These are phyloP conservation scores for Actinernus sp. DNA, from an alignment of 92 coral and sea anemone genomes.

Conservation along the genomic window DNA sequence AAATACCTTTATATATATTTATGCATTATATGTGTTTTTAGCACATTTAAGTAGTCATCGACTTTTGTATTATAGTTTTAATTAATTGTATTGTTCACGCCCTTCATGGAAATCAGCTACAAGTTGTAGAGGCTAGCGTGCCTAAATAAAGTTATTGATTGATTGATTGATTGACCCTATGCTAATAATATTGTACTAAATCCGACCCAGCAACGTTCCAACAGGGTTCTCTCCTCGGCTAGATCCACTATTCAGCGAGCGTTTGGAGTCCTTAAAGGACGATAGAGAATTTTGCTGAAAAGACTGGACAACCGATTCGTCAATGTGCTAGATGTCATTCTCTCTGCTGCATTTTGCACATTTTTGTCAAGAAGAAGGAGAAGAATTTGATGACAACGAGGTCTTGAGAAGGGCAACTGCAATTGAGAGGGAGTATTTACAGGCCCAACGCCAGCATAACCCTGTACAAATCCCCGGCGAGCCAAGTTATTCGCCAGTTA, in stretches of 20 bases:
- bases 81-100: no score
- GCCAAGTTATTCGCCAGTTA: constrained; percentile 33
- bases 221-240: constrained; percentile 47
- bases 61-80: no score
- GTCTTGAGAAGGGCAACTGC: constrained; percentile 51
- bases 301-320: constrained; percentile 30
- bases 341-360: constrained; percentile 56
- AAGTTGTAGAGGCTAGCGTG: no score
- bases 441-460: constrained; percentile 35
- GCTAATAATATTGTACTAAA: no score
- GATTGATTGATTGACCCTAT: no score
- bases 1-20: no score
- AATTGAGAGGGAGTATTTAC: constrained; percentile 45
- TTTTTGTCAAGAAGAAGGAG: constrained; percentile 43
- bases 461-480: constrained; percentile 37
- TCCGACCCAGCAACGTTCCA: constrained; percentile 20
- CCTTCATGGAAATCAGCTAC: no score
- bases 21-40: no score
- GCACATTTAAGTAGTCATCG: no score
- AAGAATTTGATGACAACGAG: constrained; percentile 56
- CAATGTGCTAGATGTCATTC: constrained; percentile 43
- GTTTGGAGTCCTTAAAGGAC: constrained; percentile 35
- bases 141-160: no score
- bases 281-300: constrained; percentile 37
- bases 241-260: constrained; percentile 29